phyloP scores from a whole-genome alignment of 2,888 invertebrate genomes.

The Pantelozetes paolii region DNA sequence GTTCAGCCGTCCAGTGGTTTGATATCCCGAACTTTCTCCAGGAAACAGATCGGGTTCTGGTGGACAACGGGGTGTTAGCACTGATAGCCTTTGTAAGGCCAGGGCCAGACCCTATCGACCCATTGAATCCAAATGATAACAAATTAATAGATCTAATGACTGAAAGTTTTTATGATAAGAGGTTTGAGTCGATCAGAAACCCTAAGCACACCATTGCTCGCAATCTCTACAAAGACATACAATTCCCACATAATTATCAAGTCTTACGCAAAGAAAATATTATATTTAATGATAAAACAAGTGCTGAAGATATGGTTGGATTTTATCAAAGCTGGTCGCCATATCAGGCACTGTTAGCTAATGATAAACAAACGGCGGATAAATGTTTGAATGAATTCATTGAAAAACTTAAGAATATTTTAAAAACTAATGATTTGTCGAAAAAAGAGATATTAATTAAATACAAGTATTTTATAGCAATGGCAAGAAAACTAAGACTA shows the following conservation, averaged over 20 bases:
- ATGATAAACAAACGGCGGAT: constrained; percentile 46
- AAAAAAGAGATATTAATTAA: neutral
- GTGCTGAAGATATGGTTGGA: constrained; percentile 50
- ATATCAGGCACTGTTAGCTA: constrained; percentile 50
- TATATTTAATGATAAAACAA: constrained; percentile 44
- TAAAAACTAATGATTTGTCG: neutral
- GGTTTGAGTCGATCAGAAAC: neutral
- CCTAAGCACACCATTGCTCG: constrained; percentile 43
- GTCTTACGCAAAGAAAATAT: constrained; percentile 45
- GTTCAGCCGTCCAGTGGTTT: constrained; percentile 56
- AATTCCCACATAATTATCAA: constrained; percentile 48
- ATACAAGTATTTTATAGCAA: constrained; percentile 11
- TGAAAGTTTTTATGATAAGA: neutral
- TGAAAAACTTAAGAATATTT: neutral
- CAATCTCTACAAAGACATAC: constrained; percentile 47
- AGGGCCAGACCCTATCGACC: neutral
- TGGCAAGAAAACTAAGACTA: constrained; percentile 20
- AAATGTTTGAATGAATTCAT: constrained; percentile 1
- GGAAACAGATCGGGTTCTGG: constrained; percentile 54
- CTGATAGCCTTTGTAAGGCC: constrained; percentile 44
- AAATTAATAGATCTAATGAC: neutral
- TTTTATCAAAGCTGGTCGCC: constrained; percentile 52
- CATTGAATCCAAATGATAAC: neutral
- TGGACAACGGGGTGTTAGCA: constrained; percentile 54
- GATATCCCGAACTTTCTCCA: constrained; percentile 53